Conservation (phyloP, 2,888 invertebrate genomes). For the Galerucella nymphaeae region DNA sequence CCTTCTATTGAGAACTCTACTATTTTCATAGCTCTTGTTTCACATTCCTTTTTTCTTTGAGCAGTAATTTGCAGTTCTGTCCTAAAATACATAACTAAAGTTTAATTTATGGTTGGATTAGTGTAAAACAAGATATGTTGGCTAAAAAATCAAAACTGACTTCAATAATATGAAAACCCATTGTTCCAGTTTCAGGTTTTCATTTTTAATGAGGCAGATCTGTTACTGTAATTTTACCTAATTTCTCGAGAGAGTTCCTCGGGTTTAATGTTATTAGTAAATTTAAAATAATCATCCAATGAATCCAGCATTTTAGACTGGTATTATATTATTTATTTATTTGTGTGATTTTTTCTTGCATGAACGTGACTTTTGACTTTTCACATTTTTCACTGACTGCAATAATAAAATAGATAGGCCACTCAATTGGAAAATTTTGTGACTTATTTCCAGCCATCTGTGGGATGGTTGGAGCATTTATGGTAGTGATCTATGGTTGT, state of each 20-base stretch:
- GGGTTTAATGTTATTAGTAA: slow-evolving; percentile 51
- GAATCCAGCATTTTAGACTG: slow-evolving; percentile 58
- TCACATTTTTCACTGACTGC: too few species aligned
- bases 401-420: too few species aligned
- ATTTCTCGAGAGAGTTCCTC: slow-evolving; percentile 43
- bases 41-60: slow-evolving; percentile 75
- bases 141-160: too few species aligned
- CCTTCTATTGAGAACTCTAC: slow-evolving; percentile 80
- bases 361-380: not conserved
- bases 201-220: not conserved
- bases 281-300: slow-evolving; percentile 59
- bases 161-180: not conserved
- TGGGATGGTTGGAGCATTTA: too few species aligned
- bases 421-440: too few species aligned
- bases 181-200: not conserved
- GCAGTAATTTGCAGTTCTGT: slow-evolving; percentile 52
- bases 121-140: too few species aligned
- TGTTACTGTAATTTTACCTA: slow-evolving; percentile 41
- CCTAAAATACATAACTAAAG: slow-evolving; percentile 44
- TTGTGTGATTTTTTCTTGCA: not conserved
- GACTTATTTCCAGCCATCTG: not conserved
- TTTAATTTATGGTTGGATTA: too few species aligned
- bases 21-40: slow-evolving; percentile 77
- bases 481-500: too few species aligned
- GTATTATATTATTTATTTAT: slow-evolving; percentile 13